Percentiles rank a stretch among this genome's conserved stretches.
These are phyloP conservation scores for Conops quadrifasciatus DNA, from an alignment of 2,888 invertebrate species.

Conservation along the genomic window DNA sequence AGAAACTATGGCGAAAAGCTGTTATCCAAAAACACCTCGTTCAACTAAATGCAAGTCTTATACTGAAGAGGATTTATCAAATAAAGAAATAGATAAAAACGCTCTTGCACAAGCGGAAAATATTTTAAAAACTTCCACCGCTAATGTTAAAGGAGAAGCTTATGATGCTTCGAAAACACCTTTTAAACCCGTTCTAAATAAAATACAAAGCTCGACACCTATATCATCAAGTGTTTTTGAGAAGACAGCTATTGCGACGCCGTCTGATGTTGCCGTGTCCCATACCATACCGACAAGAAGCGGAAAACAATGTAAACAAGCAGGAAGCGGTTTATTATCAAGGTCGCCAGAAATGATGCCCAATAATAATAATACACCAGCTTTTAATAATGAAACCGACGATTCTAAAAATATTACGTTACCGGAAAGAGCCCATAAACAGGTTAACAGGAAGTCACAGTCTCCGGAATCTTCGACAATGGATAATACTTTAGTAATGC, in stretches of 20 bases:
- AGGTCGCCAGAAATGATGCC: neutral
- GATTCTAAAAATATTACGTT: neutral
- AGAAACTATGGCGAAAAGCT: conserved; percentile 43
- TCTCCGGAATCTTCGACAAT: neutral
- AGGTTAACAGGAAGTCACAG: neutral
- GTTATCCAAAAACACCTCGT: conserved; percentile 55
- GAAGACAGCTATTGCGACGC: neutral
- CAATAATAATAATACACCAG: neutral
- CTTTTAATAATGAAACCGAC: neutral
- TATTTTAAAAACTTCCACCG: conserved; percentile 12
- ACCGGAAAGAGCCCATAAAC: neutral
- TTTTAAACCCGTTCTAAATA: conserved; percentile 39
- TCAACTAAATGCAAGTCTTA: conserved; percentile 45
- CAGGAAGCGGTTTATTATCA: neutral
- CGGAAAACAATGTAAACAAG: neutral
- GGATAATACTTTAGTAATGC: neutral
- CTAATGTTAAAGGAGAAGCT: neutral
- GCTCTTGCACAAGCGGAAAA: conserved; percentile 11
- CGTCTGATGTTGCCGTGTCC: neutral
- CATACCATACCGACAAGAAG: neutral
- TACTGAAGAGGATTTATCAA: neutral
- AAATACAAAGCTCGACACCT: conserved; percentile 39
- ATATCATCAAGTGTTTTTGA: neutral
- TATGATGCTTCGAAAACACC: conserved; percentile 34
- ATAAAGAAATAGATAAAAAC: conserved; percentile 21